Base-by-base conservation (phyloP, 2,113 vertebrate genomes). In the Tenrec ecaudatus region DNA sequence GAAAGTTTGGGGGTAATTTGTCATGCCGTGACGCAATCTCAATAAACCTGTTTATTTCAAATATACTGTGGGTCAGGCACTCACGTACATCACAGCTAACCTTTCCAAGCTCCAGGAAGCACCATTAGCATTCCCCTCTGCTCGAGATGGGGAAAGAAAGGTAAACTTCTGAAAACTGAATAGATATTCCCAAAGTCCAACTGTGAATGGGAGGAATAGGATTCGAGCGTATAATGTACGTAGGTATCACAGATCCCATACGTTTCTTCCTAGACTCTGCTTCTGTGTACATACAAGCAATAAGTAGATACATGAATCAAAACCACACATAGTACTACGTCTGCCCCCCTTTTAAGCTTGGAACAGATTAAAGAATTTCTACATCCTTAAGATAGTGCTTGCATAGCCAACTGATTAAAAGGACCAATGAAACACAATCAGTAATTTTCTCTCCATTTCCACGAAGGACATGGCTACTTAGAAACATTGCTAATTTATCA, bases 1-100 rank as follows among this genome's bases (percentile, higher is more conserved):
- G 6, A 53, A 81, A n/a, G 60, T 94, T 77, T 80, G 27, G 36
- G 36, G 19, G n/a, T 82, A 90, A 57, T 43, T 64, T 84, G 38
- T 83, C 58, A 90, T 64, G 33, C n/a, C 85, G 60, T 16, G 78
- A 79, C 36, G 2, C 1, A 76, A 64, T 73, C 64, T 69, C 6
- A 77, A 33, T 53, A 90, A 79, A 89, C 79, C 60, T 83, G 5
- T 75, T 82, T 89, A 69, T 83, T 91, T 87, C 75, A 93, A 91
- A 47, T 89, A 47, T 83, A 20, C 31, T n/a, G 27, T 60, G 60
- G 60, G 22, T 53, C 12, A 78, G 47, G 27, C 6, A 86, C 15
- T 86, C 82, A 91, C 1, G 43, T 31, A 53, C 15, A 81, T 25
- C 36, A 16, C n/a, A 57, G 62, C 43, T 88, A 62, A 78, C 75